These are phyloP conservation scores for Ornithorhynchus anatinus DNA, from an alignment of 2,113 vertebrate genomes.

Conservation along the genomic window DNA sequence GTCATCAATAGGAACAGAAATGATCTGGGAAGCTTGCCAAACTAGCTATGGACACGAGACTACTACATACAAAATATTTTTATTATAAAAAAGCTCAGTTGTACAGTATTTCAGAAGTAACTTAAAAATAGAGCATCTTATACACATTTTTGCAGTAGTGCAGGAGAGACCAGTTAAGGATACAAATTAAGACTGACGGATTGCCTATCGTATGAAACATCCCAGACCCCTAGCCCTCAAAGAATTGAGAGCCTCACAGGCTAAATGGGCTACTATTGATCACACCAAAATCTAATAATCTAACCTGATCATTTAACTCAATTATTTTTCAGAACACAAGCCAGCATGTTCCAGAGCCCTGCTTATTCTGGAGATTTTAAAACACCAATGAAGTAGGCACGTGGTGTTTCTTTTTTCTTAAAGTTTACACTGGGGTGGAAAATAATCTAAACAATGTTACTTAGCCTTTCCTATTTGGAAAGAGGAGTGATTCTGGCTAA, in stretches of 20 bases:
- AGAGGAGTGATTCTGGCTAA: neutral
- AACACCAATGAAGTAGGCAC: neutral
- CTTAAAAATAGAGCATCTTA: neutral
- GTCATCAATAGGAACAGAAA: no score
- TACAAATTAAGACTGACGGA: neutral
- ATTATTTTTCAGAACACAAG: neutral
- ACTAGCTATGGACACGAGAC: neutral
- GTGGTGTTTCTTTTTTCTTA: fast-evolving
- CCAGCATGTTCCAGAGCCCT: neutral
- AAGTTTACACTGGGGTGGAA: neutral
- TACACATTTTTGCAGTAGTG: neutral
- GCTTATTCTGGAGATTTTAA: neutral
- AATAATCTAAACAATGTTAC: fast-evolving
- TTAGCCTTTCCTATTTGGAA: neutral
- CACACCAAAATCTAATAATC: neutral
- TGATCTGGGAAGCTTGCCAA: neutral
- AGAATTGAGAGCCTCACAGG: neutral
- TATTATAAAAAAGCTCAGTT: constrained; percentile 46
- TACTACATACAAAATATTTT: constrained; percentile 59
- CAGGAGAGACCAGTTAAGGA: neutral
- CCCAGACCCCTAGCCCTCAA: neutral
- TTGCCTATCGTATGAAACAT: fast-evolving
- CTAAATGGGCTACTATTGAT: neutral
- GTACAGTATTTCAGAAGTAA: neutral
- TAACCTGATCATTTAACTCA: neutral